Conservation (phyloP, 2,797 vertebrate genomes). For the Microchirus variegatus region DNA sequence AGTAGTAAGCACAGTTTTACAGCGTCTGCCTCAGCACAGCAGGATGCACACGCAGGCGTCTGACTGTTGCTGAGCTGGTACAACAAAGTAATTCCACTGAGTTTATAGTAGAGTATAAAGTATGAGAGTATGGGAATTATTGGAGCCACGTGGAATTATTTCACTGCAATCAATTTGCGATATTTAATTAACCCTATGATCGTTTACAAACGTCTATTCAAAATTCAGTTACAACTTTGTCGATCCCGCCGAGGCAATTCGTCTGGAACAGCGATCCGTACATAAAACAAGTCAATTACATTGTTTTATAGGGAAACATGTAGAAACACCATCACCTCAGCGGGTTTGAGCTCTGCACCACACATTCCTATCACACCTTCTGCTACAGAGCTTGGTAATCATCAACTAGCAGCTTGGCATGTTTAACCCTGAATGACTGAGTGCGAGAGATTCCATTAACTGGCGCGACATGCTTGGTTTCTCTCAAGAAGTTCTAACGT, state of each 20-base stretch:
- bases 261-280: too few relatives aligned
- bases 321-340: not conserved
- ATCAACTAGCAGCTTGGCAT: slow-evolving; percentile 38
- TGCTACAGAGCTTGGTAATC: slow-evolving; percentile 19
- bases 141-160: not conserved
- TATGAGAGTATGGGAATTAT: not conserved
- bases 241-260: too few relatives aligned
- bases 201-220: too few relatives aligned
- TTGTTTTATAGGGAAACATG: not conserved
- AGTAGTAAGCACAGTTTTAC: slow-evolving; percentile 15
- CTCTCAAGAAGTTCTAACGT: not conserved
- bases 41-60: slow-evolving; percentile 10
- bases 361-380: slow-evolving; percentile 29
- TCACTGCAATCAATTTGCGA: not conserved
- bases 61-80: slow-evolving; percentile 3
- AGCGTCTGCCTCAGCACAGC: slow-evolving; percentile 17
- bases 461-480: slow-evolving; percentile 6
- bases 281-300: too few relatives aligned
- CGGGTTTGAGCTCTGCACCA: not conserved
- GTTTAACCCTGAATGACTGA: slow-evolving; percentile 39
- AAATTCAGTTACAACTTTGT: too few relatives aligned
- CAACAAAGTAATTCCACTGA: not conserved
- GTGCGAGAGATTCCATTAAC: slow-evolving; percentile 18
- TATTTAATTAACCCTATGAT: too few relatives aligned
- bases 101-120: too few relatives aligned